Percentiles rank a stretch among this genome's conserved stretches.
phyloP scores from a whole-genome alignment of 2,888 invertebrate genomes.

The Arge pagana region DNA sequence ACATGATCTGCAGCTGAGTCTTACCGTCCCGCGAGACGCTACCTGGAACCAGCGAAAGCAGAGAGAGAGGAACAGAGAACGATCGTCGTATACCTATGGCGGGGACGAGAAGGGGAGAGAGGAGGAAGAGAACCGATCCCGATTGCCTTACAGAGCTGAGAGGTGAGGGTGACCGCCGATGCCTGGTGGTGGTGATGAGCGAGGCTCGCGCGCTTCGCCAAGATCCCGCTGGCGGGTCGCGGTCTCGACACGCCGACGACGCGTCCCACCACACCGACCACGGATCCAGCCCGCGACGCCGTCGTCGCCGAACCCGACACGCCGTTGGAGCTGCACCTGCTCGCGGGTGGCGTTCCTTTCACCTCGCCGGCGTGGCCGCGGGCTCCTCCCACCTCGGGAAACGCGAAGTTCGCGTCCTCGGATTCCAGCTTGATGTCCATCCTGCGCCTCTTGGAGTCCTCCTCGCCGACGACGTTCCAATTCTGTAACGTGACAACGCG shows the following conservation, averaged over 20 bases:
- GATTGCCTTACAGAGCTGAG: slow-evolving; percentile 69
- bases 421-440: slow-evolving; percentile 73
- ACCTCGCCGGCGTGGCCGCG: slow-evolving; percentile 37
- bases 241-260: slow-evolving; percentile 62
- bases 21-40: slow-evolving; percentile 57
- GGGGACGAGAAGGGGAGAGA: slow-evolving; percentile 23
- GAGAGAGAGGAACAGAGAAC: too few relatives aligned
- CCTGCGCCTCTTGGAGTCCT: slow-evolving; percentile 66
- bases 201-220: slow-evolving; percentile 62
- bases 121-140: slow-evolving; percentile 67
- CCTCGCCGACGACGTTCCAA: slow-evolving; percentile 56
- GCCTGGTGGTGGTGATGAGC: slow-evolving; percentile 65
- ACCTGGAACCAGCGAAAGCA: too few relatives aligned
- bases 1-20: slow-evolving; percentile 78
- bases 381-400: slow-evolving; percentile 61
- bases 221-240: slow-evolving; percentile 61
- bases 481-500: slow-evolving; percentile 32
- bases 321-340: slow-evolving; percentile 51
- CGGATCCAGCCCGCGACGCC: slow-evolving; percentile 39
- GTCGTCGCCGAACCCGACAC: too few relatives aligned
- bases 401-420: slow-evolving; percentile 73
- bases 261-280: slow-evolving; percentile 57
- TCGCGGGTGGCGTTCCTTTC: slow-evolving; percentile 39
- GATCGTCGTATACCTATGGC: slow-evolving; percentile 11
- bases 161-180: slow-evolving; percentile 70